Base-by-base conservation (phyloP, 2,797 vertebrate genomes). In the Allobates femoralis region DNA sequence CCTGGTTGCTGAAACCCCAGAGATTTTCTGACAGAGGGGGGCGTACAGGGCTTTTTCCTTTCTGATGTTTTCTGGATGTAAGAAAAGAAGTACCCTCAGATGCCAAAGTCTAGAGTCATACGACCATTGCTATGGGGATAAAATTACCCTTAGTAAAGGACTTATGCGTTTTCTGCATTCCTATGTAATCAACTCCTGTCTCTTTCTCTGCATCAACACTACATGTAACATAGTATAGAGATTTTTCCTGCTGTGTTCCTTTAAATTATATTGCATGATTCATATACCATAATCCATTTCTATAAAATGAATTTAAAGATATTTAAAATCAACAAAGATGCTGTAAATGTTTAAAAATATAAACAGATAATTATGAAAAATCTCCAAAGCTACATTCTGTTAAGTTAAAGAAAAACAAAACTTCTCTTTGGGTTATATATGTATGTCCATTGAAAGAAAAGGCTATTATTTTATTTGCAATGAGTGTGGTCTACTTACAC, bases 381-480 rank as follows among this genome's bases (percentile, higher is more conserved):
- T 46, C 30, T 12, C 21, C 2, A 55, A 75, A 62, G 30, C 26
- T 37, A n/a, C 46, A 51, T 62, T 6, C 66, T 62, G 34, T 56
- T 41, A 32, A 64, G 7, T 15, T 12, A 32, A 0, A 74, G n/a
- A 81, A 73, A 50, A 16, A 15, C 26, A 16, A 37, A 23, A 34
- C 71, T 84, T 30, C n/a, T 87, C 55, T 84, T 84, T 15, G 78
- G 51, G 58, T 69, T 67, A 26, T 37, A 46, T 32, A 8, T 87
- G 15, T 64, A 84, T 56, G 82, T 84, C 81, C 81, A 84, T 84
- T 83, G 81, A 55, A 73, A 84, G 75, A 79, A 55, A 83, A 37
- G 74, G 32, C 75, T 56, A 81, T 74, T 86, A 74, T 73, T 75
- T 56, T 85, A 51, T 87, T 87, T 87, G 84, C 67, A 74, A 32